Base-by-base conservation (phyloP, 2,888 invertebrate species). In the Drosophila nr. perissopoda region DNA sequence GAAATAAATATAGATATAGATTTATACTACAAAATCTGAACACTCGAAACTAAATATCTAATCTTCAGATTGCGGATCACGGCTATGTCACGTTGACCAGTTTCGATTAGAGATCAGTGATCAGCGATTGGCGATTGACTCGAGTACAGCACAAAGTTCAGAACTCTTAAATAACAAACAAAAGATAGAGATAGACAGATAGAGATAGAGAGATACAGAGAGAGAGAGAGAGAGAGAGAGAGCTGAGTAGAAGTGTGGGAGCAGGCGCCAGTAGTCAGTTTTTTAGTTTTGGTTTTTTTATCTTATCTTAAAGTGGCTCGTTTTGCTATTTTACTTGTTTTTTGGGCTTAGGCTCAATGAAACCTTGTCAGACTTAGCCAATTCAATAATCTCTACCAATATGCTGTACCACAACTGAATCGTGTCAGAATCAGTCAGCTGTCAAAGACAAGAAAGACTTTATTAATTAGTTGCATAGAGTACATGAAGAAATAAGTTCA, bases 201-300 rank as follows among this genome's bases (percentile, higher is more conserved):
- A 27, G 1, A 18, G 10, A 18, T 1, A 25, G 25, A 54, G 29
- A 13, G 18, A 29, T 27, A 31, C n/a, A 25, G 27, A 38, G 38
- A 5, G 8, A 25, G 45, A 3, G 4, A 25, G 16, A 25, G 25
- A 21, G 21, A 42, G 40, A 0, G 4, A 16, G 8, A n/a, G n/a
- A 6, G 29, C 21, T 16, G 31, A 21, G 18, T 6, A 5, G 8
- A 45, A 25, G 25, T 45, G 45, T 45, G 45, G 27, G 11, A 11
- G 8, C 5, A 36, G 51, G 31, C 42, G 27, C 36, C 33, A 57
- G 66, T 62, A 62, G 70, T 54, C 51, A 66, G 34, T 68, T 74
- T 71, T 85, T 87, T 78, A 76, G 49, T 70, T 73, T 75, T 62
- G 76, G 75, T 70, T 82, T 85, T 87, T 87, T 85, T 84, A 85